Conservation (phyloP, 2,888 invertebrate genomes). For the Tineola bisselliella region DNA sequence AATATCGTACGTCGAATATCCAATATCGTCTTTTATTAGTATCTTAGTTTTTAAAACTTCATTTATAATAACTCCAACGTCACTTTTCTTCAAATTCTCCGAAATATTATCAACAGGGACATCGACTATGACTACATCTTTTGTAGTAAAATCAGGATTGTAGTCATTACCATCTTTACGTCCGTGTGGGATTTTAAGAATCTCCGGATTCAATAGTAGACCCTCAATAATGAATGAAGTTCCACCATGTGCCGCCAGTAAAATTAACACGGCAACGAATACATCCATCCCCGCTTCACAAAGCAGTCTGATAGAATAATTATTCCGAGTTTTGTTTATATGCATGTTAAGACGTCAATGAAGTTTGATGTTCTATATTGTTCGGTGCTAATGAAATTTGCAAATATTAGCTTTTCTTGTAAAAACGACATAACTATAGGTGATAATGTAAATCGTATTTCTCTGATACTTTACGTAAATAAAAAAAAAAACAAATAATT, state of each 20-base stretch:
- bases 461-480: not conserved
- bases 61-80: not conserved
- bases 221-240: constrained; percentile 29
- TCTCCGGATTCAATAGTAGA: constrained; percentile 37
- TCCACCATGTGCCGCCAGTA: constrained; percentile 17
- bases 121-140: constrained; percentile 19
- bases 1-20: not conserved
- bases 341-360: not conserved
- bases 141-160: constrained; percentile 26
- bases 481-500: no score
- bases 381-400: not conserved
- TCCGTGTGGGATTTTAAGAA: constrained; percentile 27
- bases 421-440: not conserved
- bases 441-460: not conserved
- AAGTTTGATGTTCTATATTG: not conserved
- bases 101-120: constrained; percentile 16
- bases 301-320: not conserved
- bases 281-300: not conserved
- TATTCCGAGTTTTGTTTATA: not conserved
- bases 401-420: not conserved
- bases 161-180: constrained; percentile 39
- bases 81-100: not conserved
- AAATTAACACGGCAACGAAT: not conserved
- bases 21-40: not conserved
- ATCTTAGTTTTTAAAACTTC: constrained; percentile 2